Conservation (phyloP, 1,140 invertebrate genomes). For the Plectrocnemia conspersa region DNA sequence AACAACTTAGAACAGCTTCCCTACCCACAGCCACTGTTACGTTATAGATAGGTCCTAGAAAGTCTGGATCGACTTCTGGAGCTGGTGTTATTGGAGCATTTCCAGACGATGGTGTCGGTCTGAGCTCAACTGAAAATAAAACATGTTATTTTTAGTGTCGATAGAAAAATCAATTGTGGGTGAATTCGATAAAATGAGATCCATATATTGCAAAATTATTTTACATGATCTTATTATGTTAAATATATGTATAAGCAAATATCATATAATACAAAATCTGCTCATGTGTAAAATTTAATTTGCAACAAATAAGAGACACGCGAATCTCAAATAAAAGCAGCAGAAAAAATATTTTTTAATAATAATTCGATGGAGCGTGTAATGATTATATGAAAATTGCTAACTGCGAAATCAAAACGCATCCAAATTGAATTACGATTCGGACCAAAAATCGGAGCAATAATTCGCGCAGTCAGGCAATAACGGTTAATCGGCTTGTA, state of each 20-base stretch:
- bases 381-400: conserved; percentile 15
- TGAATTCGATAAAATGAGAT: background rate
- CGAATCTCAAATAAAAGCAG: conserved; percentile 1
- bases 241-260: background rate
- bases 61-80: conserved; percentile 61
- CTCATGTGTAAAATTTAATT: conserved; percentile 8
- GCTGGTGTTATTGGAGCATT: conserved; percentile 41
- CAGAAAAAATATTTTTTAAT: conserved; percentile 9
- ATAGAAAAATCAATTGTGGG: background rate
- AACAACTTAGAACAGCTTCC: conserved; percentile 73
- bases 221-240: background rate
- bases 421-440: conserved; percentile 18
- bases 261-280: no score
- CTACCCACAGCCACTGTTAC: conserved; percentile 73
- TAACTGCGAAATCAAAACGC: conserved; percentile 15
- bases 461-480: no score
- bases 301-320: background rate
- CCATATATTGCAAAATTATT: background rate
- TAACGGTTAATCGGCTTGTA: no score
- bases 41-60: conserved; percentile 68
- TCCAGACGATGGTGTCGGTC: conserved; percentile 13
- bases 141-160: background rate
- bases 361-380: conserved; percentile 12
- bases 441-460: no score
- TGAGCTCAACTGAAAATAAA: conserved; percentile 31